Base-by-base conservation (phyloP, 2,797 vertebrate species). In the Urophycis tenuis region DNA sequence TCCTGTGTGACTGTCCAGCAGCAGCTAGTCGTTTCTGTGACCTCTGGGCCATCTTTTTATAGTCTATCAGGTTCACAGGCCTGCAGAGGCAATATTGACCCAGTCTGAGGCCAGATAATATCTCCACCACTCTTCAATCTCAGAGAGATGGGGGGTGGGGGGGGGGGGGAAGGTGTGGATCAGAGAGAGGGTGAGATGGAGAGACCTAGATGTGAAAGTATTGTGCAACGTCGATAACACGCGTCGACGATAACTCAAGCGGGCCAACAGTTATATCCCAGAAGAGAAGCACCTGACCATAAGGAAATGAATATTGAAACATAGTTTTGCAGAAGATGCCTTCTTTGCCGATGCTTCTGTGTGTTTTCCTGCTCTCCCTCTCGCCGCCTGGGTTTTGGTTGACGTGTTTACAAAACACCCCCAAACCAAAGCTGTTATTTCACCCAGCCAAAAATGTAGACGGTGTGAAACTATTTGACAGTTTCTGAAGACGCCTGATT, bases 1-100 rank as follows among this genome's bases (percentile, higher is more conserved):
- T 60, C 22, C 53, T 60, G 53, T n/a, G 53, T 60, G 22, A 12
- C n/a, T 25, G 25, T 67, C 60, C 60, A 29, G 60, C 60, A 29
- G 60, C 2, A 25, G 60, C 9, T 29, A 29, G 60, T 67, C 60
- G 3, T 67, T n/a, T 17, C 60, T 67, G 12, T 67, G 75, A 84
- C 77, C 78, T 83, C 74, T 81, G 81, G 81, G 85, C 85, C 80
- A 79, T 80, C 76, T 70, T 75, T 83, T 85, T 80, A 84, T 83
- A 82, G 83, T 80, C 82, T 87, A 88, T 90, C 90, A 88, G 83
- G 77, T 70, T 84, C 80, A 72, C 76, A 83, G 84, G 83, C 34
- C 74, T 83, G 84, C 81, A 82, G 81, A 79, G 75, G 79, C 86
- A 86, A 82, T 87, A 91, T 90, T 84, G 89, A 91, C 87, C 80